Percentiles rank a stretch among this genome's conserved stretches.
Conservation (phyloP, 1,140 invertebrate genomes). For the Drosophila serrata region DNA sequence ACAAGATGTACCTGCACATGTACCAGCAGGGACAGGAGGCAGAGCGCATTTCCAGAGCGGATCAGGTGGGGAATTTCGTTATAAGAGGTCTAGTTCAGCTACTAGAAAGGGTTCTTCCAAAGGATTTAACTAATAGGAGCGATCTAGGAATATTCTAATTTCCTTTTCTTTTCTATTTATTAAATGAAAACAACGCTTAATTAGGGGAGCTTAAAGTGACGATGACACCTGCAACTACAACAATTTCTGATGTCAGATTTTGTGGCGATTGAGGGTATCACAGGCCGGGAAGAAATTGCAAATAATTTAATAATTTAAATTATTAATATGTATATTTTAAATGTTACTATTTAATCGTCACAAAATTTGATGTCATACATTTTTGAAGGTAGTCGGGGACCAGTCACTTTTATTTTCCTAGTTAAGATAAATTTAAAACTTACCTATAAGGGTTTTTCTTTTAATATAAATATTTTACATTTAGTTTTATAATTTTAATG, state of each 20-base stretch:
- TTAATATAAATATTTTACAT: no score
- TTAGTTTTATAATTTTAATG: no score
- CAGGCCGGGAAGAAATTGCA: neutral
- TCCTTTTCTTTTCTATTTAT: neutral
- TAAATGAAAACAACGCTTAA: neutral
- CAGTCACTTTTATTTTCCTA: neutral
- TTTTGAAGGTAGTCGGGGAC: neutral
- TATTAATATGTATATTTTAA: no score
- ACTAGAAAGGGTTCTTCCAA: neutral
- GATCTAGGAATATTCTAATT: constrained; percentile 3
- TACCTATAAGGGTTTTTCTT: no score
- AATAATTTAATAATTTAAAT: neutral
- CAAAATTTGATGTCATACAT: neutral
- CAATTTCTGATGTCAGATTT: neutral
- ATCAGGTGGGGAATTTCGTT: constrained; percentile 86
- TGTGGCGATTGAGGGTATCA: neutral
- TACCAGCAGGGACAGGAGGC: constrained; percentile 93
- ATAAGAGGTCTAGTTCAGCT: neutral
- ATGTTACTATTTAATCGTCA: neutral
- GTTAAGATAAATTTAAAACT: neutral
- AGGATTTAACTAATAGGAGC: neutral
- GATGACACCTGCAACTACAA: neutral
- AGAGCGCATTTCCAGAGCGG: constrained; percentile 89
- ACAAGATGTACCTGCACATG: constrained; percentile 93
- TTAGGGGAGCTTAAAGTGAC: neutral